Evolutionary conservation across 2,113 vertebrate genomes (phyloP), one percentile per base, ranked within the genome.

Genomic region (Gymnorhina tibicen): DNA sequence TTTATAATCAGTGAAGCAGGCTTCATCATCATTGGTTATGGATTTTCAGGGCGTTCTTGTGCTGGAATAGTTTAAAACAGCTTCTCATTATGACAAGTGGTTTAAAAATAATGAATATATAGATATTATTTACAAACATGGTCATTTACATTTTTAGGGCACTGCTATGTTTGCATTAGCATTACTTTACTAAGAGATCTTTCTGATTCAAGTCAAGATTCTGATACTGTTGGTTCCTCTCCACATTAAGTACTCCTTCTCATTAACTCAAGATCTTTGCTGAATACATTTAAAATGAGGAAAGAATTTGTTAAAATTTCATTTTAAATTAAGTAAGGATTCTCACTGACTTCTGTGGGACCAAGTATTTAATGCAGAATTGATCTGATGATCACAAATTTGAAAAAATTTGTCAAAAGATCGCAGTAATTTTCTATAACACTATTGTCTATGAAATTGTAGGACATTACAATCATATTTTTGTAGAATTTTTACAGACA

Each of bases 61-160:
- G 37, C 73, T 92, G 52, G 26, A 74, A 46, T 39, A 94, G 68
- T 94, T 87, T 73, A n/a, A 86, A 89, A 72, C 42, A 82, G 33
- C 42, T 89, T 91, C 84, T 79, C 49, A 52, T 91, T 78, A 91
- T 41, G 60, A 63, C 4, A 1, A 87, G 87, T 82, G 81, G 32
- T 89, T 92, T 91, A 63, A 91, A 91, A 93, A 63, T 58, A 91
- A 80, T 70, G 41, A 62, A 66, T 84, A 91, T 94, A 87, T 77
- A 70, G 21, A 69, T 81, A 63, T 63, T 97, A 75, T 95, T 94
- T 94, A 91, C 77, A 87, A 94, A 95, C 59, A 86, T 67, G 63
- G 27, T 89, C 9, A 64, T 88, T 88, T 93, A 58, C 39, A 93
- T 93, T 89, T 95, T 88, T 70, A 64, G 20, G 42, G 35, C 52